Conservation (phyloP, 2,797 vertebrate species). For the Alosa sapidissima region DNA sequence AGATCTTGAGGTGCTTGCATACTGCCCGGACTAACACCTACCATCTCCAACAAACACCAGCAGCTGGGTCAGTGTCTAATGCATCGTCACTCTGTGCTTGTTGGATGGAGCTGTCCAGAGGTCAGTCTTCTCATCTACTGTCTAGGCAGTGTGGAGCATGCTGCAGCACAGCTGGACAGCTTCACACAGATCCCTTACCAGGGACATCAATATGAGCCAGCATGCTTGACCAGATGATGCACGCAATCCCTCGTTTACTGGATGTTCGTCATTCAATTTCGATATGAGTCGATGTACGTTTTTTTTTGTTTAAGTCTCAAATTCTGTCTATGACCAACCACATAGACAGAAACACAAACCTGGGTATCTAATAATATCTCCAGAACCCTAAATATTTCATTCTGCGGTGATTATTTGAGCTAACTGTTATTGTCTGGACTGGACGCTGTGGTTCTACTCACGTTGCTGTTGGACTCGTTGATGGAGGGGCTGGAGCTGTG, state of each 20-base stretch:
- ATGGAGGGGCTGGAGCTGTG: slow-evolving; percentile 76
- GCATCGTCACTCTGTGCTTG: no score
- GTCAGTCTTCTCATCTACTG: no score
- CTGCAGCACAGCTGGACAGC: background rate
- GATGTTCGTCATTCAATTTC: background rate
- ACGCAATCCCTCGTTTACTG: background rate
- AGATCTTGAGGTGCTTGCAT: no score
- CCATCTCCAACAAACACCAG: no score
- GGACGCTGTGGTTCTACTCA: background rate
- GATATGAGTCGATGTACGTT: no score
- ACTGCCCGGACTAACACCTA: no score
- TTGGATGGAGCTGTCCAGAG: no score
- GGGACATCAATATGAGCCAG: background rate
- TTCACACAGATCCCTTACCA: background rate
- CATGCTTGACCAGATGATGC: background rate
- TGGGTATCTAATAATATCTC: background rate
- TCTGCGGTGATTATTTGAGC: background rate
- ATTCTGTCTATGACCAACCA: background rate
- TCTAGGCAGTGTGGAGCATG: background rate
- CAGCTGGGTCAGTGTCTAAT: no score
- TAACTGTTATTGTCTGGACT: background rate
- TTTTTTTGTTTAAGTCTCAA: background rate
- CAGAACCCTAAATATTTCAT: background rate
- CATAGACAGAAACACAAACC: background rate
- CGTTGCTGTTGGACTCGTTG: slow-evolving; percentile 64